These are phyloP conservation scores for Coecobrya sp. DNA, from an alignment of 2,888 invertebrate genomes.

Conservation along the genomic window DNA sequence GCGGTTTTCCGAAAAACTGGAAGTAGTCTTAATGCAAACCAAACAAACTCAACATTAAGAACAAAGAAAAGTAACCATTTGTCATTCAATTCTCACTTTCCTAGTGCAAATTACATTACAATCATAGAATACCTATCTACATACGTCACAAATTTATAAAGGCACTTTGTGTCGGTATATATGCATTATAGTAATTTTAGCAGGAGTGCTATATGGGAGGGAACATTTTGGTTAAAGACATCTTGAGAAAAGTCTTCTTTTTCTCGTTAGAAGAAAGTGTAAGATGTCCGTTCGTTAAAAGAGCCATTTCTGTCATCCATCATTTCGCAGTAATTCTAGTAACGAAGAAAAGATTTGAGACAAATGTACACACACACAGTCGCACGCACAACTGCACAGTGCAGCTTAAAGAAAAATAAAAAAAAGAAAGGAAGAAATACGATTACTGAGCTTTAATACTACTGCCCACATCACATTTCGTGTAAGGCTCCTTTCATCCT, in stretches of 20 bases:
- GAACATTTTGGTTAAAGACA: neutral
- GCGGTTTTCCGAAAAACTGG: too few relatives aligned
- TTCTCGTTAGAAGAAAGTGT: neutral
- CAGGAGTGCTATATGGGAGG: neutral
- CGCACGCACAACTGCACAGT: neutral
- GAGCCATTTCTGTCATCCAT: conserved; percentile 43
- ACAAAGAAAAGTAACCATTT: neutral
- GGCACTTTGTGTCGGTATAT: neutral
- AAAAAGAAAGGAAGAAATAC: conserved; percentile 21
- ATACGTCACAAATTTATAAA: neutral
- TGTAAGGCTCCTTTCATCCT: neutral
- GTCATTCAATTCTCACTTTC: neutral
- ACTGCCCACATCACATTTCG: neutral
- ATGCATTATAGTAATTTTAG: neutral
- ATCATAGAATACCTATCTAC: neutral
- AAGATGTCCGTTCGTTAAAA: neutral
- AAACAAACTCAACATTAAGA: neutral
- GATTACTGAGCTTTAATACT: neutral
- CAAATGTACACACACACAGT: neutral
- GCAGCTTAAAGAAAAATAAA: neutral
- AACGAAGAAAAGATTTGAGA: conserved; percentile 18
- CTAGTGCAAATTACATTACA: neutral
- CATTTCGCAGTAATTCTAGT: conserved; percentile 24
- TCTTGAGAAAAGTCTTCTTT: neutral
- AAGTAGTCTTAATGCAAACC: neutral